phyloP scores from a whole-genome alignment of 2,113 vertebrate species.

The Orientallactaga bullata region DNA sequence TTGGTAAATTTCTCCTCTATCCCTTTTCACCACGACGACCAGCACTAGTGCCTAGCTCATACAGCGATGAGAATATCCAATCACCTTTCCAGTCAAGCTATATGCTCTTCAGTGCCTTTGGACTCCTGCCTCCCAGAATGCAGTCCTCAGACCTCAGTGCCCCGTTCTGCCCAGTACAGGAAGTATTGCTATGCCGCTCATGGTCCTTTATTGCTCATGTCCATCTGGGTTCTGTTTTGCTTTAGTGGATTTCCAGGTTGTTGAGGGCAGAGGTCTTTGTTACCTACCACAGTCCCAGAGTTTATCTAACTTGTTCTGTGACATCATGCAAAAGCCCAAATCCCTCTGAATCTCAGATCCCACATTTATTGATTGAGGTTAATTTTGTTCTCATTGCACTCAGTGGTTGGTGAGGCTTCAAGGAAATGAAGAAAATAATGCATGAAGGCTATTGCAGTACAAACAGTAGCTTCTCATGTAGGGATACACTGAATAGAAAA shows the following conservation, averaged over 20 bases:
- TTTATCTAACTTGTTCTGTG: constrained; percentile 9
- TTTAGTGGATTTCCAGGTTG: background rate
- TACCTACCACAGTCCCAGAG: background rate
- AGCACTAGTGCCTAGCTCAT: background rate
- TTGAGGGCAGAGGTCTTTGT: background rate
- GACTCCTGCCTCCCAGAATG: background rate
- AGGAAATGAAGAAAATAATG: background rate
- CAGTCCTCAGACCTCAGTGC: background rate
- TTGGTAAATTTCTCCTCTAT: background rate
- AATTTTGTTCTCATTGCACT: background rate
- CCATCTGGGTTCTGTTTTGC: background rate
- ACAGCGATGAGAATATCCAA: background rate
- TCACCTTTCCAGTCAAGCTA: background rate
- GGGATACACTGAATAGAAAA: background rate
- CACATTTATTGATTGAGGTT: background rate
- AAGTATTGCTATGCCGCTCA: background rate
- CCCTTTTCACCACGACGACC: background rate
- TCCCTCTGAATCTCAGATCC: background rate
- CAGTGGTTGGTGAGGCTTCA: background rate
- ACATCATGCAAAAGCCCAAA: background rate
- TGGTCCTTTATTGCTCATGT: background rate
- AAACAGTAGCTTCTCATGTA: background rate
- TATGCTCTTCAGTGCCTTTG: background rate
- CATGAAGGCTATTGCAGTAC: background rate
- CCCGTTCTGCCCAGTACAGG: background rate